phyloP scores from a whole-genome alignment of 2,113 vertebrate species.

The Heterochromis multidens region DNA sequence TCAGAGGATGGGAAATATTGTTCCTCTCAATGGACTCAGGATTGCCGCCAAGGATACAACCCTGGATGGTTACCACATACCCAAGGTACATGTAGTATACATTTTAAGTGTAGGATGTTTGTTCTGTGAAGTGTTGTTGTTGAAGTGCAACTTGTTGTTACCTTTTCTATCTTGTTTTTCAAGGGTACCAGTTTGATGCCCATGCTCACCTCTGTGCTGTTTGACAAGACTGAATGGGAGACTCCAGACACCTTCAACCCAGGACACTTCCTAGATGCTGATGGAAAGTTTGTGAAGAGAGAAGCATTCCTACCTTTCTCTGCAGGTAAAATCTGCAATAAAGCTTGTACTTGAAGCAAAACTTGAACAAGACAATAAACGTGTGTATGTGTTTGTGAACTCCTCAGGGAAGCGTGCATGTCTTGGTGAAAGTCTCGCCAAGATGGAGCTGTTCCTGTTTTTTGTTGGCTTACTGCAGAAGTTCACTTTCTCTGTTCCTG shows the following conservation, averaged over 20 bases:
- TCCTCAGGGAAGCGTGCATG: conserved; percentile 78
- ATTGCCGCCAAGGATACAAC: conserved; percentile 43
- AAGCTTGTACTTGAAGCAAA: rapidly evolving
- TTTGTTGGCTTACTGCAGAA: conserved; percentile 77
- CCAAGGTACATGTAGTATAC: conserved; percentile 58
- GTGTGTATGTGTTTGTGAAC: background rate
- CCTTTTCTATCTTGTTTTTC: background rate
- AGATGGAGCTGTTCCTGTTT: conserved; percentile 81
- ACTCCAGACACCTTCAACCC: conserved; percentile 56
- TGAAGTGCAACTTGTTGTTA: background rate
- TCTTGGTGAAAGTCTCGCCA: conserved; percentile 79
- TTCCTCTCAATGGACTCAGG: conserved; percentile 70
- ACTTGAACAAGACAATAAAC: background rate
- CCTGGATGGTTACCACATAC: conserved; percentile 71
- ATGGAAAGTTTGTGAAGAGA: conserved; percentile 80
- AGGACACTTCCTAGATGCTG: conserved; percentile 80
- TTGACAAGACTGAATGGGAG: conserved; percentile 79
- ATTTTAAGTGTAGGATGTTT: rapidly evolving
- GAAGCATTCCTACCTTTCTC: conserved; percentile 85
- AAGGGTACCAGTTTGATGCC: conserved; percentile 78
- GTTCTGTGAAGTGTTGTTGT: background rate
- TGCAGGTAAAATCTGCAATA: conserved; percentile 65
- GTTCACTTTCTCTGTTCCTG: conserved; percentile 73
- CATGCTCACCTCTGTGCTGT: conserved; percentile 81
- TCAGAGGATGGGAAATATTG: conserved; percentile 75